Evolutionary conservation across 1,140 invertebrate species (phyloP).

Genomic region (Atta cephalotes): DNA sequence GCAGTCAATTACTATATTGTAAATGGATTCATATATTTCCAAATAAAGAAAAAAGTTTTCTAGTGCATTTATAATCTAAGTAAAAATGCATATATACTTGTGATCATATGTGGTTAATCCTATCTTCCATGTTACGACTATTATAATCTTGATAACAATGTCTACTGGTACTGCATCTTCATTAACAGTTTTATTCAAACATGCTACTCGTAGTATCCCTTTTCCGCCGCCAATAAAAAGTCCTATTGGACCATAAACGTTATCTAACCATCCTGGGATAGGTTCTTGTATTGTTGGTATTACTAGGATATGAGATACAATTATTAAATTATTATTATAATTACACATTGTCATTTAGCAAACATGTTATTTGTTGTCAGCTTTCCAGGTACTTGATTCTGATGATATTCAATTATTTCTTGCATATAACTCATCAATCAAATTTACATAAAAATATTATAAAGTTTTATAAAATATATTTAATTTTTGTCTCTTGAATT

Average conservation of each 20-base stretch:
- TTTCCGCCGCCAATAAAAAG: conserved; percentile 92
- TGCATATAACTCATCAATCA: too few species aligned
- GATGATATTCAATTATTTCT: too few species aligned
- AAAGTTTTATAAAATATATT: background rate
- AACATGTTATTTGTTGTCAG: too few species aligned
- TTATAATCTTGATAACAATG: conserved; percentile 92
- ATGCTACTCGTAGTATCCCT: conserved; percentile 92
- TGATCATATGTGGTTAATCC: conserved; percentile 88
- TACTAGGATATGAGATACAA: conserved; percentile 83
- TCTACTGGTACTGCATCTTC: conserved; percentile 97
- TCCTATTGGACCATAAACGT: conserved; percentile 96
- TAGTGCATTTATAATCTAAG: background rate
- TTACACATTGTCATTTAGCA: too few species aligned
- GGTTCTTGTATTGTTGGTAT: conserved; percentile 89
- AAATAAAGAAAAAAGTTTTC: conserved; percentile 49
- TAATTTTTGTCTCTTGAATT: background rate
- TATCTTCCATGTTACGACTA: conserved; percentile 91
- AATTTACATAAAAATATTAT: background rate
- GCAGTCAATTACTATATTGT: conserved; percentile 84
- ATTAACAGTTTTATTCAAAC: conserved; percentile 88
- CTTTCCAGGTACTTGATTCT: too few species aligned
- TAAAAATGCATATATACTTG: background rate
- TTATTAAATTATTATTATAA: background rate
- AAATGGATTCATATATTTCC: conserved; percentile 86
- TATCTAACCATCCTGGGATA: conserved; percentile 95